Base-by-base conservation (phyloP, 1,140 invertebrate genomes). In the Episyrphus balteatus region DNA sequence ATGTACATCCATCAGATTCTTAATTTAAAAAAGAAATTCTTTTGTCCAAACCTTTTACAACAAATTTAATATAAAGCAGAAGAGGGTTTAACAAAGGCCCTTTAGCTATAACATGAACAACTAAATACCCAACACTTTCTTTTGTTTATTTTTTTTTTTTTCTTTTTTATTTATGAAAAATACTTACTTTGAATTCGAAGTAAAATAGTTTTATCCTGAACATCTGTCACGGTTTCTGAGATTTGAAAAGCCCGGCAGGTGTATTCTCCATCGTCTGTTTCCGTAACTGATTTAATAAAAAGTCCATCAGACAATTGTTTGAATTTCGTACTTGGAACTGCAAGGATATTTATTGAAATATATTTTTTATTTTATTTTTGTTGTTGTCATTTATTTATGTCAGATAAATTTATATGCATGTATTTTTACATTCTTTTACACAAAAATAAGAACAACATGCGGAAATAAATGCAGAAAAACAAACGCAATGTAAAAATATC, bases 171-270 rank as follows among this genome's bases (percentile, higher is more conserved):
- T 14, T 38, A 12, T 31, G n/a, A n/a, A 26, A 42, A 42, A 26
- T 52, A 70, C 71, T 73, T 67, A 77, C 74, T 74, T 59, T 75
- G 71, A 54, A 76, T 70, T 50, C 71, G 68, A 46, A 77, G 58
- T 36, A 61, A 61, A 55, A 77, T 74, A 44, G 59, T 62, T 54
- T 66, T 55, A 45, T 71, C 66, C 52, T 70, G 65, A 40, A 70
- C 55, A 49, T 71, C 69, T 33, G 68, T 70, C 50, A 63, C 62
- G 41, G 61, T 62, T 12, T 58, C 50, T 19, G 72, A 71, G 30
- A 74, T 65, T 52, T 75, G 71, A 50, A 70, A 65, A 5, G 74
- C 76, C 47, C 66, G 62, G 58, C 76, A 78, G 7, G 66, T 68
- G 51, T 77, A 78, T 43, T 66, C 65, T 10, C 75, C 76, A 51